Evolutionary conservation across 2,797 vertebrate genomes (phyloP).

Genomic region (Rousettus madagascariensis): DNA sequence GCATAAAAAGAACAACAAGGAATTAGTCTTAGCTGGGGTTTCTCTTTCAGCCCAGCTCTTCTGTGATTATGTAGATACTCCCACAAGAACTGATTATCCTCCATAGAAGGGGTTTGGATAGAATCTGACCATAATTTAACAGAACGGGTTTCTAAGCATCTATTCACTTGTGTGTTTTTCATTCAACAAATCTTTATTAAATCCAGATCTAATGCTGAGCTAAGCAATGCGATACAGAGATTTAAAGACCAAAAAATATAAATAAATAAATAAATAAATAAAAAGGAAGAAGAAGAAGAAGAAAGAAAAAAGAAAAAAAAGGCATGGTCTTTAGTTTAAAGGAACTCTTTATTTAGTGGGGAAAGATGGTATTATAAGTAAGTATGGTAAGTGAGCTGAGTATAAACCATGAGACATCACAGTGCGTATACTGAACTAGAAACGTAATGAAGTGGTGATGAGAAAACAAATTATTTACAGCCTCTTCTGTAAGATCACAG

Average conservation of each 20-base stretch:
- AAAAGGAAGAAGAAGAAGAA: not conserved
- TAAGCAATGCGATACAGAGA: not conserved
- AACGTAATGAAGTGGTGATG: not conserved
- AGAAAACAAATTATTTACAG: constrained; percentile 2
- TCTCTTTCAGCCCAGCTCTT: not conserved
- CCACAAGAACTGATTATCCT: not conserved
- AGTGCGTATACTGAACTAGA: not conserved
- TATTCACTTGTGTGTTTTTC: not conserved
- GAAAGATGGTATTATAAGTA: not conserved
- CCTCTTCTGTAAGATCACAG: not conserved
- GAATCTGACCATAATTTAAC: not conserved
- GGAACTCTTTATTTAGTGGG: not conserved
- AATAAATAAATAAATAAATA: not conserved
- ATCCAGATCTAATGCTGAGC: not conserved
- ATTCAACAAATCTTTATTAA: constrained; percentile 18
- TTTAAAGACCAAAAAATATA: constrained; percentile 3
- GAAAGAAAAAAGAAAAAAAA: not conserved
- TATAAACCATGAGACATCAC: not conserved
- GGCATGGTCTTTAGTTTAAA: not conserved
- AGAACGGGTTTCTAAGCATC: not conserved
- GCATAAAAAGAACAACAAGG: not conserved
- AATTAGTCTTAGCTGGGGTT: not conserved
- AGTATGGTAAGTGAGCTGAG: not conserved
- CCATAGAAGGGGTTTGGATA: not conserved
- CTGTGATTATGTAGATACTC: not conserved